Percentiles rank a stretch among this genome's conserved stretches.
phyloP scores from a whole-genome alignment of 2,888 invertebrate species.

The Euzetes globulus region DNA sequence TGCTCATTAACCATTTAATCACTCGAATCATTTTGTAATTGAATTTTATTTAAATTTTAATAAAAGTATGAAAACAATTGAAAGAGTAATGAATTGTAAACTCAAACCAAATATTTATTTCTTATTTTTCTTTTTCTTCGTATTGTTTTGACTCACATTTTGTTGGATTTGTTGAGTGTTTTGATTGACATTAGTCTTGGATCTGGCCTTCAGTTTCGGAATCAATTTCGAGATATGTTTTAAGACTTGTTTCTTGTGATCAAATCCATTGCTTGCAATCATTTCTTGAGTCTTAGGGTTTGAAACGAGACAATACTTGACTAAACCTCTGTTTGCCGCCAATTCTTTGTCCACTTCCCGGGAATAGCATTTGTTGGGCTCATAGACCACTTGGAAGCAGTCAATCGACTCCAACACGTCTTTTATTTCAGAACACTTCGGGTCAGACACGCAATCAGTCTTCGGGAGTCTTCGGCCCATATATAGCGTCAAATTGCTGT shows the following conservation, averaged over 20 bases:
- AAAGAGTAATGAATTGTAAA: not conserved
- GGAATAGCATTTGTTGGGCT: constrained; percentile 32
- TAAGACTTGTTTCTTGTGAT: constrained; percentile 52
- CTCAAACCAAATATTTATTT: not conserved
- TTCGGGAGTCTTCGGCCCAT: constrained; percentile 80
- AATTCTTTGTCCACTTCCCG: constrained; percentile 37
- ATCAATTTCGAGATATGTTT: constrained; percentile 71
- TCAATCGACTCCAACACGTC: constrained; percentile 68
- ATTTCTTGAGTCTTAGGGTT: not conserved
- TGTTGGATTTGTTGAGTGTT: not conserved
- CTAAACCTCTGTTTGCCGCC: constrained; percentile 16
- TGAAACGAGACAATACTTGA: constrained; percentile 24
- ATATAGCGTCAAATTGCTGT: constrained; percentile 80
- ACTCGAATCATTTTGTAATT: no score
- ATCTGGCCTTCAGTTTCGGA: constrained; percentile 75
- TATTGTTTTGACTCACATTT: not conserved
- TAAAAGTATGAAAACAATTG: not conserved
- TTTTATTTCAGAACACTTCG: constrained; percentile 86
- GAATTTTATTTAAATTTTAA: not conserved
- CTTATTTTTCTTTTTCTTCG: not conserved
- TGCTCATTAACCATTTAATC: no score
- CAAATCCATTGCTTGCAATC: not conserved
- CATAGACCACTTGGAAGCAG: constrained; percentile 26
- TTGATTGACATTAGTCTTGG: constrained; percentile 13
- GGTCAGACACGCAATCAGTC: constrained; percentile 83